Evolutionary conservation across 2,888 invertebrate genomes (phyloP), one percentile per base, ranked within the genome.

Genomic region (Callinectes sapidus): DNA sequence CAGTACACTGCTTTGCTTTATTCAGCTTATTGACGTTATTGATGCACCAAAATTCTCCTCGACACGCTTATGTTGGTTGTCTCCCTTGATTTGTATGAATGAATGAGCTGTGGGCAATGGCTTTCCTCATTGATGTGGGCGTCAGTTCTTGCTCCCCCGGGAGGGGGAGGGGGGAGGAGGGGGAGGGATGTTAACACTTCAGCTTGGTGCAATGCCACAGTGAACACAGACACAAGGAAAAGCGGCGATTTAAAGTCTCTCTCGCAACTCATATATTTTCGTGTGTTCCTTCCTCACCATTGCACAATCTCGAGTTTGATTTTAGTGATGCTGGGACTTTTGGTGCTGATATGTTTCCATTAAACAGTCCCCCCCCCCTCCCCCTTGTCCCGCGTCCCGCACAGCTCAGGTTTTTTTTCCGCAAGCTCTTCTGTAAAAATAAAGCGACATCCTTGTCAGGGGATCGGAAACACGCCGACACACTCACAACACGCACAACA

Each of bases 121-220:
- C 71, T 71, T 71, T 71, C 10, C 71, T 71, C n/a, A n/a, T 10
- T 71, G n/a, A 8, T 61, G 61, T 71, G 71, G 13, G 71, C n/a
- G 1, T 10, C 71, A 71, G 28, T 71, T 28, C n/a, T 28, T 13
- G n/a, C 71, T n/a, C n/a, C n/a, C n/a, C n/a, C n/a, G n/a, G 28
- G 28, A 23, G 71, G 28, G 71, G 71, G 28, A 8, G 10, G 8
- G 6, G 28, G 28, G 23, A 23, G 61, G 61, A n/a, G n/a, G 23
- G 66, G n/a, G 66, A 71, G n/a, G 71, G 28, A 71, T 71, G 71
- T 71, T 71, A 71, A 71, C 71, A 71, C 13, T 71, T 71, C 71
- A 71, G n/a, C 71, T 23, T n/a, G 1, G 71, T 71, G 28, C 71
- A 28, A 71, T n/a, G 28, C 10, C 71, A 28, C 71, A 71, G 2